These are phyloP conservation scores for Avahi laniger DNA, from an alignment of 2,797 vertebrate species.

Conservation along the genomic window DNA sequence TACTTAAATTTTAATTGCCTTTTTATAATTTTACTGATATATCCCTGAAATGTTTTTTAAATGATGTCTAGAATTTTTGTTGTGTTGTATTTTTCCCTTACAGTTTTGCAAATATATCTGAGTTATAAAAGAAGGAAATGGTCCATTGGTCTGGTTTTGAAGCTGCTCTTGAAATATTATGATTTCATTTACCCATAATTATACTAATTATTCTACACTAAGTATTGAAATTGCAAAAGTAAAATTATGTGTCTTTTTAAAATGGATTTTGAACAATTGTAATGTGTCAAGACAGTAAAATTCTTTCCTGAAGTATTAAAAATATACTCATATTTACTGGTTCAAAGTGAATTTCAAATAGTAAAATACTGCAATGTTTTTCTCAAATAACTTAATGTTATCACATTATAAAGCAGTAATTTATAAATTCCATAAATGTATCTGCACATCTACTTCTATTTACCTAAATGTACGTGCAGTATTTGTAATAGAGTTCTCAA, in stretches of 20 bases:
- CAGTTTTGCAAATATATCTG: not conserved
- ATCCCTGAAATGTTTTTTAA: not conserved
- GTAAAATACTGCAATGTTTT: not conserved
- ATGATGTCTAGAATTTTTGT: not conserved
- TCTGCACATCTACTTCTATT: not conserved
- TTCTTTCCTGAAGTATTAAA: not conserved
- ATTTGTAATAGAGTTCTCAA: not conserved
- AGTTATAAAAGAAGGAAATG: not conserved
- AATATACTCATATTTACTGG: not conserved
- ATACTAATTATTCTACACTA: not conserved
- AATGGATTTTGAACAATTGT: not conserved
- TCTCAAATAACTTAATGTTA: not conserved
- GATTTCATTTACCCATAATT: not conserved
- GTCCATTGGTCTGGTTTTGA: not conserved
- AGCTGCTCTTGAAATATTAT: not conserved
- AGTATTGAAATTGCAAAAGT: not conserved
- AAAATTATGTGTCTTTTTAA: not conserved
- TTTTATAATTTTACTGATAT: not conserved
- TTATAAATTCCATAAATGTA: not conserved
- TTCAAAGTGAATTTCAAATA: not conserved
- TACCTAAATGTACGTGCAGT: not conserved
- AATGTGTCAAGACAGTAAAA: not conserved
- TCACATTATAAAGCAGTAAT: not conserved
- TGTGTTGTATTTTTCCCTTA: not conserved
- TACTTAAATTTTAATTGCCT: not conserved